Base-by-base conservation (phyloP, 2,888 invertebrate genomes). In the Mesopsocus fuscifrons region DNA sequence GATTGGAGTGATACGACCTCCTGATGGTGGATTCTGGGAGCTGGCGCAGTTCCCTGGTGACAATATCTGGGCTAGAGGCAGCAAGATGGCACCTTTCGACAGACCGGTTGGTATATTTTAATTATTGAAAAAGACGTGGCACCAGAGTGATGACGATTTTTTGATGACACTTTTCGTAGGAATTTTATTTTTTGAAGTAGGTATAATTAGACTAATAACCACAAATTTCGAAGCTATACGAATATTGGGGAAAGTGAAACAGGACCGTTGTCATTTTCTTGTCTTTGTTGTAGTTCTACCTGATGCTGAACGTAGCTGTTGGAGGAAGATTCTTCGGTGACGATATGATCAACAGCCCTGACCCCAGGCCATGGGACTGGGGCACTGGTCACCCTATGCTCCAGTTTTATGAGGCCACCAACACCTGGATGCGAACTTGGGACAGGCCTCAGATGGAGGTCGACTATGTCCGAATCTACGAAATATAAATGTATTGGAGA, bases 11-110 rank as follows among this genome's bases (percentile, higher is more conserved):
- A 57, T 69, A 0, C 52, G 58, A 1, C 71, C 72, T 1, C 63
- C 66, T 11, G 60, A 52, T 18, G 69, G 67, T 3, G 75, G 76
- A 2, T 77, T 79, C 60, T 79, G 77, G 77, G 62, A 71, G 38
- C 57, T 66, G 35, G 76, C 76, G 1, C 65, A 65, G 1, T 72
- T 77, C 50, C 48, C 15, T 20, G 54, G 66, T n/a, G 55, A 60
- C 11, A 74, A 73, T 54, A 71, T 71, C 3, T 73, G 73, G 73
- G 59, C 62, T 41, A 61, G 57, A 47, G 68, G 63, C 34, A 55
- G 59, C 22, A 68, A 65, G 53, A 72, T 75, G 72, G 75, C 76
- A n/a, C 77, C 77, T 2, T 77, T 77, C 51, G 76, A 77, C 54
- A 30, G 18, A 42, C 20, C 17, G 31, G 30, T 42, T 9, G 15